Base-by-base conservation (phyloP, 2,888 invertebrate genomes). In the Erebia epiphron region DNA sequence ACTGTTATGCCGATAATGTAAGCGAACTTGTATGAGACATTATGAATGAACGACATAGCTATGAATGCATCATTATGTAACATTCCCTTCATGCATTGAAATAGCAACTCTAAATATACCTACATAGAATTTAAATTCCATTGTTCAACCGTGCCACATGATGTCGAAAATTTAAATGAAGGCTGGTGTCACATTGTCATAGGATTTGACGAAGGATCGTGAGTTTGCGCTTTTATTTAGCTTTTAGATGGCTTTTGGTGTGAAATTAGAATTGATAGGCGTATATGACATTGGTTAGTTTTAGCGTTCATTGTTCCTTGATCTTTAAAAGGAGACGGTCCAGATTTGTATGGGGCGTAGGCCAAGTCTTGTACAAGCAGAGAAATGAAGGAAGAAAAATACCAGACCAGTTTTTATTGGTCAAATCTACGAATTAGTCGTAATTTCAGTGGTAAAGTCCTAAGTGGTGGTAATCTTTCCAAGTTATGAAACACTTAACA, bases 141-240 rank as follows among this genome's bases (percentile, higher is more conserved):
- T 49, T 21, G 46, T 49, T 10, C 18, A 9, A 16, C 43, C 11
- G 41, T 46, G 43, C 11, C 16, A 18, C 16, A 41, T 41, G n/a
- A 57, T 57, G 57, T 14, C 21, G 56, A 57, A 56, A 66, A 66
- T 57, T 18, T 41, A 66, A 66, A 46, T 57, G 46, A 50, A 60
- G 11, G 67, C 60, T 61, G 52, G 41, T 52, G 60, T 68, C 61
- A 68, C 43, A 49, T 50, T 68, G 68, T 68, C 68, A 68, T 52
- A 43, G 35, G 50, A 41, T 54, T 68, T 68, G 61, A 61, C 49
- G 43, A 68, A 50, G 61, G 52, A 10, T 50, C 60, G 57, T 52
- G 54, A 65, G 18, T 56, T 65, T 56, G 54, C 26, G 11, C 50
- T 64, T 64, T 64, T 26, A 62, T 35, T 35, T 35, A 7, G 35